These are phyloP conservation scores for Phylloscopus trochilus DNA, from an alignment of 2,113 vertebrate genomes.

Conservation along the genomic window DNA sequence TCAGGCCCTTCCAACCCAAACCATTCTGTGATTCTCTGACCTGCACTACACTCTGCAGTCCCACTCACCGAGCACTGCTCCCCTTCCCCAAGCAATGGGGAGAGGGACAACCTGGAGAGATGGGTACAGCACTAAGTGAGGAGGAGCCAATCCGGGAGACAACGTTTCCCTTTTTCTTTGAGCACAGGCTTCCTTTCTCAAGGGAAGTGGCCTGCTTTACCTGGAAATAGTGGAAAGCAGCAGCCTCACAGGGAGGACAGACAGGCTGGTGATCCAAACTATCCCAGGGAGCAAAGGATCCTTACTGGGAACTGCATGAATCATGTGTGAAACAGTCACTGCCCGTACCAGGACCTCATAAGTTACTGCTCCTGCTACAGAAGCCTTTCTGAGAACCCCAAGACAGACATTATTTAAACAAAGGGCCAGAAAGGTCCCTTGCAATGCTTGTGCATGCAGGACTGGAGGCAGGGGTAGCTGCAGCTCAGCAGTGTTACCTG, in stretches of 20 bases:
- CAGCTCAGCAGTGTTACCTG: background rate
- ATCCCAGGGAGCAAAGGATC: background rate
- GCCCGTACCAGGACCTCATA: rapidly evolving
- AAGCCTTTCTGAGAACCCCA: background rate
- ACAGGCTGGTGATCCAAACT: background rate
- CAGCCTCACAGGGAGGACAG: background rate
- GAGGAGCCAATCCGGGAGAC: background rate
- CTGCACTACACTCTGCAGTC: background rate
- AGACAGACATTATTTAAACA: background rate
- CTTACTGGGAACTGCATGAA: background rate
- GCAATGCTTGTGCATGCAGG: background rate
- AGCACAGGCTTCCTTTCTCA: background rate
- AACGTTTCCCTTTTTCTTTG: background rate
- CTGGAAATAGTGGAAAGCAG: background rate
- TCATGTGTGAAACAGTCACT: background rate
- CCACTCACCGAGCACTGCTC: background rate
- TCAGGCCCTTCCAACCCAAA: background rate
- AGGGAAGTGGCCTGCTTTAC: background rate
- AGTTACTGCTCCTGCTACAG: background rate
- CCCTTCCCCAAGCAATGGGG: background rate
- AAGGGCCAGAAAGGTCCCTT: background rate
- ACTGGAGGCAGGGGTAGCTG: background rate
- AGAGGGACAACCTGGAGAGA: background rate
- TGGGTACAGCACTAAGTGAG: background rate
- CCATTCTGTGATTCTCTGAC: background rate